phyloP scores from a whole-genome alignment of 2,888 invertebrate species.

The Campopleginae sp. region DNA sequence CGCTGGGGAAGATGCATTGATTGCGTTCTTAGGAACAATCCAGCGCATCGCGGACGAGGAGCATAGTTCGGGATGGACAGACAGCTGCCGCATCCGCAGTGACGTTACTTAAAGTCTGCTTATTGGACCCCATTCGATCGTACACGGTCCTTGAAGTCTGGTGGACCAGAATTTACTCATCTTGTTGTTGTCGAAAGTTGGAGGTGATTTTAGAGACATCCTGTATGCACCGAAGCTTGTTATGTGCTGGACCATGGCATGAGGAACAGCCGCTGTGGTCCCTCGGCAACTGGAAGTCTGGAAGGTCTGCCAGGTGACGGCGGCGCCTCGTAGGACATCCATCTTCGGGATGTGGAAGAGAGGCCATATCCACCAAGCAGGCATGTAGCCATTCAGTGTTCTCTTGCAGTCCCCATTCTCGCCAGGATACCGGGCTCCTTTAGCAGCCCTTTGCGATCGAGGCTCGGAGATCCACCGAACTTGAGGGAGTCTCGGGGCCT shows the following conservation, averaged over 20 bases:
- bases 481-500: conserved; percentile 27
- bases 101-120: background rate
- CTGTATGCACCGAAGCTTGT: conserved; percentile 15
- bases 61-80: background rate
- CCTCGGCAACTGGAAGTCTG: conserved; percentile 74
- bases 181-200: background rate
- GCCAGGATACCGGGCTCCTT: conserved; percentile 37
- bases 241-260: conserved; percentile 17
- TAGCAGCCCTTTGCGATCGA: conserved; percentile 38
- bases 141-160: background rate
- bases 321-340: conserved; percentile 82
- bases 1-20: background rate
- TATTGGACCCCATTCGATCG: background rate
- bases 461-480: conserved; percentile 50
- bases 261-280: conserved; percentile 21
- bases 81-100: background rate
- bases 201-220: conserved; percentile 1
- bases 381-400: conserved; percentile 32
- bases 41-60: background rate
- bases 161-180: background rate
- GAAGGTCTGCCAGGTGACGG: conserved; percentile 80
- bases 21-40: background rate
- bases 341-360: conserved; percentile 77
- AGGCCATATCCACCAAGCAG: conserved; percentile 45
- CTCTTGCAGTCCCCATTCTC: conserved; percentile 36